A percentile compares a stretch with the other conserved stretches of the same genome.
Conservation (phyloP, 2,113 vertebrate species). For the Indicator maculatus region DNA sequence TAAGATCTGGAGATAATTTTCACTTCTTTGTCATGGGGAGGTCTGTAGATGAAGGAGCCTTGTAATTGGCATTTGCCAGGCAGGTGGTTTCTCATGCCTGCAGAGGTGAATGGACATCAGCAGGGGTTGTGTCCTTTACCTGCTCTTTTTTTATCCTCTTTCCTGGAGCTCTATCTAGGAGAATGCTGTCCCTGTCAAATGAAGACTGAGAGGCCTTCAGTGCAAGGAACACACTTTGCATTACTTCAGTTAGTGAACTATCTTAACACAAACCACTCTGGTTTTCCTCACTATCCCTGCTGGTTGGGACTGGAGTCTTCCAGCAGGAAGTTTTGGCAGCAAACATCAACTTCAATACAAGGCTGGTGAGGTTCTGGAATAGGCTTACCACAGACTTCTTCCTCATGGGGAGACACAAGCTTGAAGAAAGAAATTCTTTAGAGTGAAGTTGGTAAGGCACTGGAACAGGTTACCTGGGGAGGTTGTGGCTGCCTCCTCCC, state of each 20-base stretch:
- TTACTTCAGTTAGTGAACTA: not conserved
- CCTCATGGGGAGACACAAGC: too few relatives aligned
- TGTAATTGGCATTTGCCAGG: not conserved
- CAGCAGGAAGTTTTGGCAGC: not conserved
- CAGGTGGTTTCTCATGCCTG: not conserved
- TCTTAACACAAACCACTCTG: not conserved
- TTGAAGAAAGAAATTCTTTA: too few relatives aligned
- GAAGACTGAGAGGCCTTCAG: not conserved
- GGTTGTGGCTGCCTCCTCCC: too few relatives aligned
- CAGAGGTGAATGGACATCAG: not conserved
- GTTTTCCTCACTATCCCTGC: not conserved
- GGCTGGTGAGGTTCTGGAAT: too few relatives aligned
- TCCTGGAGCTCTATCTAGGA: not conserved
- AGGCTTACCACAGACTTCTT: too few relatives aligned
- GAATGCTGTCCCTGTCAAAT: not conserved
- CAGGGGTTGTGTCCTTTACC: not conserved
- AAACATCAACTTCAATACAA: not conserved
- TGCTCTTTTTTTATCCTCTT: not conserved
- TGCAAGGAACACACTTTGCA: not conserved
- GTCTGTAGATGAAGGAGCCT: not conserved
- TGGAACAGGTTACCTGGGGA: too few relatives aligned
- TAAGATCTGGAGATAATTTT: slow-evolving; percentile 32
- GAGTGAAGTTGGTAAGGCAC: too few relatives aligned
- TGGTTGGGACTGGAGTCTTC: not conserved
- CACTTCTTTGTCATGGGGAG: not conserved